Evolutionary conservation across 2,888 invertebrate genomes (phyloP).

Genomic region (Stenichneumon culpator): DNA sequence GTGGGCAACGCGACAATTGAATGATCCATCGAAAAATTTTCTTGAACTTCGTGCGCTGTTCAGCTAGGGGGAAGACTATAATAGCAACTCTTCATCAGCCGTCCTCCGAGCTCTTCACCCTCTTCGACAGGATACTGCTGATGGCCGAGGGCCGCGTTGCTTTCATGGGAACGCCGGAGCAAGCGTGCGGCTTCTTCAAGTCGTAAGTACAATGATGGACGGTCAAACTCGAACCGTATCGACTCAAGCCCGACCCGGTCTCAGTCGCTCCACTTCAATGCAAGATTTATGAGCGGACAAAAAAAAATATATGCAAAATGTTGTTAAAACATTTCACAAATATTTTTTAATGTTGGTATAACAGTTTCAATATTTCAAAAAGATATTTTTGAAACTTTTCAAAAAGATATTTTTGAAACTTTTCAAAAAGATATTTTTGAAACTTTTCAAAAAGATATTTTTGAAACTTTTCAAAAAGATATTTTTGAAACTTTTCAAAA

Average conservation of each 20-base stretch:
- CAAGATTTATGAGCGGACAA: no score
- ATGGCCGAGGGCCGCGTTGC: slow-evolving; percentile 97
- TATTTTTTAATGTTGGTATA: no score
- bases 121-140: slow-evolving; percentile 95
- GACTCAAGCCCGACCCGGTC: no score
- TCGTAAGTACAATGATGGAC: slow-evolving; percentile 87
- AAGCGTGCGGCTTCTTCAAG: slow-evolving; percentile 93
- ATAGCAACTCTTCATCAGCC: slow-evolving; percentile 98
- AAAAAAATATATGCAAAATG: no score
- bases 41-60: neutral
- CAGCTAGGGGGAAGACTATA: slow-evolving; percentile 93
- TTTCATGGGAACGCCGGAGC: slow-evolving; percentile 92
- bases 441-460: neutral
- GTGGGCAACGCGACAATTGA: neutral
- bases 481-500: neutral
- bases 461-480: no score
- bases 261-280: no score
- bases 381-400: slow-evolving; percentile 2
- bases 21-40: neutral
- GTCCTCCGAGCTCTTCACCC: slow-evolving; percentile 94
- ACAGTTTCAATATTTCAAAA: no score
- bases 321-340: neutral
- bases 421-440: neutral
- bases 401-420: no score
- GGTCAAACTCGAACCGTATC: no score